These are phyloP conservation scores for Strigamia maritima DNA, from an alignment of 2,888 invertebrate genomes.

Conservation along the genomic window DNA sequence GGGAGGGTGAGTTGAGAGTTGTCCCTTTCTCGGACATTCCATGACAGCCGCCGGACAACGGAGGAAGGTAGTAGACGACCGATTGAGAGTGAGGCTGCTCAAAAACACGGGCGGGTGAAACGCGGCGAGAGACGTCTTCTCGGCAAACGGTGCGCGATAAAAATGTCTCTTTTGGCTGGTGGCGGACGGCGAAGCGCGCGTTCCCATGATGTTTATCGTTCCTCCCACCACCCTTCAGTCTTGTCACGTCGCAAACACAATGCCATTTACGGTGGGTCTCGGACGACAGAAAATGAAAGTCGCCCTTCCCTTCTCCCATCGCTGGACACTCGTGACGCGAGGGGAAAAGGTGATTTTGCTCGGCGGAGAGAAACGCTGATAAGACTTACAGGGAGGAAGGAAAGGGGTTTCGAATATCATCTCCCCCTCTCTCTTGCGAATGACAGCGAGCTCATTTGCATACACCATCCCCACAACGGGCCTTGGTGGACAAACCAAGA, in stretches of 20 bases:
- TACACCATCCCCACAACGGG: neutral
- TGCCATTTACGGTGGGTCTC: conserved; percentile 5
- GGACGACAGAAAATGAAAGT: conserved; percentile 14
- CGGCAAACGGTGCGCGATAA: conserved; percentile 10
- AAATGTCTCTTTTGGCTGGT: conserved; percentile 15
- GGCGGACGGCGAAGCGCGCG: neutral
- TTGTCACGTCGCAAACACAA: conserved; percentile 35
- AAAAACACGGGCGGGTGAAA: conserved; percentile 1
- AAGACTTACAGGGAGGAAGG: conserved; percentile 1
- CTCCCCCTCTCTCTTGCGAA: neutral
- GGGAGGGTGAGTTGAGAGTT: neutral
- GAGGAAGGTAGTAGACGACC: conserved; percentile 1
- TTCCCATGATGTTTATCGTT: conserved; percentile 10
- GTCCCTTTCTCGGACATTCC: neutral
- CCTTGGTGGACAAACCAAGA: neutral
- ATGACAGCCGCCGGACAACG: neutral
- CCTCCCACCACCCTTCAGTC: conserved; percentile 31
- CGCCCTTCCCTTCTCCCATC: neutral
- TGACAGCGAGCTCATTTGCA: neutral
- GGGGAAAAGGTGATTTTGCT: conserved; percentile 10
- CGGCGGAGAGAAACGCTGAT: conserved; percentile 8
- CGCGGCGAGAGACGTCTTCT: conserved; percentile 15
- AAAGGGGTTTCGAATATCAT: conserved; percentile 6
- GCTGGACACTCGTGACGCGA: conserved; percentile 15
- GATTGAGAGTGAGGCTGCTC: neutral